Evolutionary conservation across 2,888 invertebrate species (phyloP).

Genomic region (Apamea epomidion): DNA sequence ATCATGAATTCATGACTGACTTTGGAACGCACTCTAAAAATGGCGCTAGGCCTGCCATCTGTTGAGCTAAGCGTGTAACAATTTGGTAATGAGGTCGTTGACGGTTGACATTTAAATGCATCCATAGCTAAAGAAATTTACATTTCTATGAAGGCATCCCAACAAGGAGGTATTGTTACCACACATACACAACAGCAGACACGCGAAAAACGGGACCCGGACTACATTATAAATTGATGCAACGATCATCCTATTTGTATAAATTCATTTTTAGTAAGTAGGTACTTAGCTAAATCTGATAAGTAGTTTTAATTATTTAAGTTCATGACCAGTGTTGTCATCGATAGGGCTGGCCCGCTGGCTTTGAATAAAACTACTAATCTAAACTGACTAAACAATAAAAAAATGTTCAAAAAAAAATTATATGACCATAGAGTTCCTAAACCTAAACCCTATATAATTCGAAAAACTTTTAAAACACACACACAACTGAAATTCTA

Average conservation of each 20-base stretch:
- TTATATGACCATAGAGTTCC: neutral
- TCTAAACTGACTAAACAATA: no score
- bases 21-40: constrained; percentile 38
- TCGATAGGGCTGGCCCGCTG: neutral
- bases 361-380: no score
- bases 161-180: constrained; percentile 56
- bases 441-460: neutral
- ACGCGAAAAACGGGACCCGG: constrained; percentile 48
- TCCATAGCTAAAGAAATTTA: neutral
- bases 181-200: constrained; percentile 39
- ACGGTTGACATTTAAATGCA: constrained; percentile 58
- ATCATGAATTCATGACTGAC: constrained; percentile 3
- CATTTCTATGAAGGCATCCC: constrained; percentile 1
- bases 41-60: constrained; percentile 59
- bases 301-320: neutral
- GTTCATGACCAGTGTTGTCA: neutral
- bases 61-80: constrained; percentile 42
- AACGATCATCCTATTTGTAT: constrained; percentile 15
- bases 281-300: neutral
- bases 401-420: neutral
- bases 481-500: neutral
- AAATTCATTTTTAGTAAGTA: constrained; percentile 16
- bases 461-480: neutral
- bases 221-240: constrained; percentile 22
- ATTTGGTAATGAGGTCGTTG: constrained; percentile 58